Evolutionary conservation across 2,797 vertebrate species (phyloP), one percentile per base, ranked within the genome.

Genomic region (Cynodonichthys magdalenae): DNA sequence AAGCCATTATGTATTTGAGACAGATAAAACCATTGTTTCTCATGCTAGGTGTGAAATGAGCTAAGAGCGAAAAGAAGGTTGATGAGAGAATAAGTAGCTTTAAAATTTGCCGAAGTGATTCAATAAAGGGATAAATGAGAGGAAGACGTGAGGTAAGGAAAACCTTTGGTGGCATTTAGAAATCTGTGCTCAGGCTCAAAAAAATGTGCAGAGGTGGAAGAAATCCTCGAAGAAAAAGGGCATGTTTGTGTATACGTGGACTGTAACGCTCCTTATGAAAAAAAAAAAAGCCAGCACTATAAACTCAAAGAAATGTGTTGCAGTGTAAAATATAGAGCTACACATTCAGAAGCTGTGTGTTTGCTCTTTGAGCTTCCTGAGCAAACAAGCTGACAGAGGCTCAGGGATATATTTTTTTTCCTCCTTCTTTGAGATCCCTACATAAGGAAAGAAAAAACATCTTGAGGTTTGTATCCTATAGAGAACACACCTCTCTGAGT

Each of bases 331-430:
- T 27, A 24, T 20, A 17, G 46, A 45, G 53, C 54, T 2, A 45
- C 51, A 2, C 50, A 46, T 24, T 64, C 46, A 14, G 66, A 69
- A 58, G 46, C 51, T 9, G 17, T 45, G 67, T 59, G 24, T 66
- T 59, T 55, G 41, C n/a, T 80, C 66, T 81, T 75, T 72, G 51
- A 73, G 74, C 79, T 84, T 79, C 62, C 71, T 19, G 48, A 83
- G 81, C 69, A 82, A 80, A 83, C 74, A 77, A 69, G 52, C 62
- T 59, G 51, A 75, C 51, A 67, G 71, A 63, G 29, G 66, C 74
- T 71, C 17, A 18, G 49, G 53, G 63, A 70, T 75, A 48, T 36
- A 14, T 73, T 67, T 70, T 41, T 68, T 42, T 48, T 36, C 34
- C 14, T 49, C 52, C n/a, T 11, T 36, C 20, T 60, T 56, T 65